These are phyloP conservation scores for Orius laevigatus DNA, from an alignment of 1,140 invertebrate genomes.

Conservation along the genomic window DNA sequence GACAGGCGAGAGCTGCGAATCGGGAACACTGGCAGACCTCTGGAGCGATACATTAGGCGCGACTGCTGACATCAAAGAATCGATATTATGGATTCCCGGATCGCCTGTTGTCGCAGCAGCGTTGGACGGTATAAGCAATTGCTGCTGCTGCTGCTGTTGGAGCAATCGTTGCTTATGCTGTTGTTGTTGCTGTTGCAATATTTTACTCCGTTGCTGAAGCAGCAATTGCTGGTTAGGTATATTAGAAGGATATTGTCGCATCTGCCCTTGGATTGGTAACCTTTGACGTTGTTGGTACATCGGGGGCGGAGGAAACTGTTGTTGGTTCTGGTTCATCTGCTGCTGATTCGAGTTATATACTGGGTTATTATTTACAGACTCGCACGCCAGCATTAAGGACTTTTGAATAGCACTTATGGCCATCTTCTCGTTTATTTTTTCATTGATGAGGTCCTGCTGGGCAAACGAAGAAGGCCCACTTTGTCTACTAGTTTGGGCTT, in stretches of 20 bases:
- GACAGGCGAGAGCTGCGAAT: constrained; percentile 51
- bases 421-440: constrained; percentile 56
- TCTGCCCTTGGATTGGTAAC: constrained; percentile 16
- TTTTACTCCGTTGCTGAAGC: constrained; percentile 16
- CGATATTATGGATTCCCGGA: constrained; percentile 49
- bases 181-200: constrained; percentile 25
- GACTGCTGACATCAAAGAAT: constrained; percentile 57
- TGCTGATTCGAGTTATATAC: constrained; percentile 29
- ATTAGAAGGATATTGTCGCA: neutral
- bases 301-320: constrained; percentile 23
- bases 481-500: constrained; percentile 21
- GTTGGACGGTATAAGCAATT: constrained; percentile 46
- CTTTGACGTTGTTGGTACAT: constrained; percentile 23
- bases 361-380: constrained; percentile 43
- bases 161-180: constrained; percentile 29
- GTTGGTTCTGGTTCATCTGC: constrained; percentile 6
- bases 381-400: constrained; percentile 64
- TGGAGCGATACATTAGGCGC: constrained; percentile 62
- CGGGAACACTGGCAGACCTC: constrained; percentile 46
- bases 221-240: constrained; percentile 8
- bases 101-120: constrained; percentile 31
- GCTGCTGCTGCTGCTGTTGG: constrained; percentile 50
- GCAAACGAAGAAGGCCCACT: neutral
- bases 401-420: constrained; percentile 81
- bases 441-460: constrained; percentile 24